Base-by-base conservation (phyloP, 2,797 vertebrate species). In the Poecilia velifera region DNA sequence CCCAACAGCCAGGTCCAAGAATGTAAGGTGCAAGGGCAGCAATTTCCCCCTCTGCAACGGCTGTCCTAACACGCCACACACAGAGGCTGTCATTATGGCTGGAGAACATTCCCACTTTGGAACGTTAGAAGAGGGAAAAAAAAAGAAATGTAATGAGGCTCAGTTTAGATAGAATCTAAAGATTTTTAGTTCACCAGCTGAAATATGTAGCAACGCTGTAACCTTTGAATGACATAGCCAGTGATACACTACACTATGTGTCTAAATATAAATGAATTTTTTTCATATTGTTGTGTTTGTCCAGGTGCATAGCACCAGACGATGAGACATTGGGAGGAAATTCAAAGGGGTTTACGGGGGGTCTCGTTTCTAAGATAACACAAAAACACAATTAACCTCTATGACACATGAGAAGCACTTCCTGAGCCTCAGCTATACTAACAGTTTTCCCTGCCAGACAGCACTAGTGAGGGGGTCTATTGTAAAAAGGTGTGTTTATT, bases 321-420 rank as follows among this genome's bases (percentile, higher is more conserved):
- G 70, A 70, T 6, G 18, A 74, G 76, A 76, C 46, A 78, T 79
- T 68, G 9, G 6, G 43, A 83, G 84, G 75, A 79, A 6, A 16
- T 68, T 80, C 80, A 55, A 76, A 76, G 70, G 84, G 79, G 86
- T 87, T 91, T 91, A 88, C 76, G 76, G 84, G 87, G 91, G 88
- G 86, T 93, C 91, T 85, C 55, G 66, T 95, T 95, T 89, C 94
- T 93, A 96, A 92, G 90, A 96, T 95, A 95, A 95, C 91, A 95
- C 82, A 84, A 92, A 95, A 95, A 95, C 92, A 95, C 93, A 95
- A 95, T 95, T 93, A 95, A 94, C 92, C 93, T 86, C 77, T 73
- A 70, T 84, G 92, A 95, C 90, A 94, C 89, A 82, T 18, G 92
- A 95, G 93, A 93, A 90, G 75, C 53, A 86, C 92, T 95, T 96